phyloP scores from a whole-genome alignment of 1,140 invertebrate species.

The Zaprionus ornatus region DNA sequence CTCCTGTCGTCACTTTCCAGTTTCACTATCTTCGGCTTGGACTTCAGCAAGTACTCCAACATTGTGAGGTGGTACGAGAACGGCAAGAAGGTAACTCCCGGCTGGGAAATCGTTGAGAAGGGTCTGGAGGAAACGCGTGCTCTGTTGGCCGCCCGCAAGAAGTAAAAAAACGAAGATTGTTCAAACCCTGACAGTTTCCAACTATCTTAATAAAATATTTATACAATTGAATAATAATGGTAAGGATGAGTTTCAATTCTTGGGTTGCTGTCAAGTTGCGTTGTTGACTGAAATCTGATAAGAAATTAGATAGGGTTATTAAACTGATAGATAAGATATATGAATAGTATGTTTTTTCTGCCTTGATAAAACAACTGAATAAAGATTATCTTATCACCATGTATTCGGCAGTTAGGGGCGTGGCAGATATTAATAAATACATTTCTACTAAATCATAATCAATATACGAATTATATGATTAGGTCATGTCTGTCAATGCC shows the following conservation, averaged over 20 bases:
- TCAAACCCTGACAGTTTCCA: background rate
- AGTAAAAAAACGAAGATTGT: background rate
- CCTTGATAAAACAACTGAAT: too few relatives aligned
- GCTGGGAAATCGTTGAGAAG: slow-evolving; percentile 50
- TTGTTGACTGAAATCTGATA: too few relatives aligned
- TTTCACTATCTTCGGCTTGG: slow-evolving; percentile 28
- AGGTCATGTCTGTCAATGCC: too few relatives aligned
- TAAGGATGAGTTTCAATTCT: background rate
- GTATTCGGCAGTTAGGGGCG: too few relatives aligned
- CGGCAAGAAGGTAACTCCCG: slow-evolving; percentile 46
- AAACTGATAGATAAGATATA: too few relatives aligned
- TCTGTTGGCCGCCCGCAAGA: background rate
- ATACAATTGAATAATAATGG: background rate
- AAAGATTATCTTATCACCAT: too few relatives aligned
- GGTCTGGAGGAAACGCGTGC: background rate
- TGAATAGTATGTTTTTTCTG: too few relatives aligned
- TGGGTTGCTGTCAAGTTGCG: too few relatives aligned
- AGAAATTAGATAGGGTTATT: too few relatives aligned
- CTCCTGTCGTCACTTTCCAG: slow-evolving; percentile 51
- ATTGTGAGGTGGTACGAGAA: slow-evolving; percentile 50
- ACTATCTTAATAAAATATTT: background rate
- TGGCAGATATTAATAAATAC: too few relatives aligned
- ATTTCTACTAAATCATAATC: too few relatives aligned
- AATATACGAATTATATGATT: too few relatives aligned
- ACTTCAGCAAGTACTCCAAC: slow-evolving; percentile 52